Base-by-base conservation (phyloP, 2,797 vertebrate species). In the Rachycentron canadum region DNA sequence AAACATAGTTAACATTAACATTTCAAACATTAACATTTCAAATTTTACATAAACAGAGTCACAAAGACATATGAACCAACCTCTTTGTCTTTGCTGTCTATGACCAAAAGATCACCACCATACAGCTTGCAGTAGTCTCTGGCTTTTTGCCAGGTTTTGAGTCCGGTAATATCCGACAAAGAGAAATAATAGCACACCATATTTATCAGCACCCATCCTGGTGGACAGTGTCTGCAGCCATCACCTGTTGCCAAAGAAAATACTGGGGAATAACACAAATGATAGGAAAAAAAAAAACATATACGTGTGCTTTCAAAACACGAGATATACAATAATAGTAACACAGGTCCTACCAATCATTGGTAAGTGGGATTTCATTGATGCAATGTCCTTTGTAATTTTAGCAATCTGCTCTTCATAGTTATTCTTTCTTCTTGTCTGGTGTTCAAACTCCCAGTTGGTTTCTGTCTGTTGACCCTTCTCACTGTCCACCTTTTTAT, bases 51-150 rank as follows among this genome's bases (percentile, higher is more conserved):
- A 11, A 32, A 60, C 2, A 30, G 2, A 0, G 7, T 34, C 78
- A 0, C 0, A 49, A 34, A 65, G 3, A 45, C 59, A 67, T 45
- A 30, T 1, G 8, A 55, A 66, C 45, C 12, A n/a, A 93, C 91
- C 88, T 90, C 67, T 78, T 92, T 83, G 3, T 89, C 87, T 60
- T 30, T 73, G 75, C 50, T 91, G 73, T 93, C 57, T 55, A 78
- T 67, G 34, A 90, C n/a, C 40, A 62, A 28, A 26, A 91, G 86
- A 68, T 93, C 87, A 8, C 76, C 89, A 59, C 78, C 84, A 1
- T 72, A 0, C 1, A 26, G 12, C 38, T 76, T 73, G 65, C 92
- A 93, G 66, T 78, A 76, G 0, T 79, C 5, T 50, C 86, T 81
- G 52, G 90, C 76, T 2, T 53, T 19, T 16, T 64, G 2, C 90